phyloP scores from a whole-genome alignment of 2,113 vertebrate genomes.

The Antechinus stuartii region DNA sequence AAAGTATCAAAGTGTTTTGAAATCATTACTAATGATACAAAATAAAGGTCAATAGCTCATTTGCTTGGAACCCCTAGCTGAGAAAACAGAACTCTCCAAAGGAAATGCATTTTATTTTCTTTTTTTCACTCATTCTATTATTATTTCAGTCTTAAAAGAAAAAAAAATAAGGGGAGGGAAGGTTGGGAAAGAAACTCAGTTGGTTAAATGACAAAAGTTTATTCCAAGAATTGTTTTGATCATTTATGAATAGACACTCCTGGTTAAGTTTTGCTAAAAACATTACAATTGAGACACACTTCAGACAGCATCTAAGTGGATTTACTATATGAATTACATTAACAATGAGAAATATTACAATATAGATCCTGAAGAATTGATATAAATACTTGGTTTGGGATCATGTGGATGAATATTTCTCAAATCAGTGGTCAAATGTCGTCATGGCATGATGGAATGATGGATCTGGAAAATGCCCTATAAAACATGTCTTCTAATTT shows the following conservation, averaged over 20 bases:
- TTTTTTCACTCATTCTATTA: constrained; percentile 14
- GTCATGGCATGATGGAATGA: constrained; percentile 17
- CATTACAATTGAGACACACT: background rate
- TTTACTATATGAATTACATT: background rate
- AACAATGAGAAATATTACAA: constrained; percentile 1
- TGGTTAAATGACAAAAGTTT: constrained; percentile 2
- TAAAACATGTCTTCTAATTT: background rate
- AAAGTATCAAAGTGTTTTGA: constrained; percentile 23
- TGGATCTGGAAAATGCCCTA: background rate
- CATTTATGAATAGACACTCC: background rate
- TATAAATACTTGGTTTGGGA: background rate
- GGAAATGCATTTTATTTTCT: background rate
- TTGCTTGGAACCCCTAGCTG: background rate
- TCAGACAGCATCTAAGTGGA: background rate
- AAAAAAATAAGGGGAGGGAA: background rate
- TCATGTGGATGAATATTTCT: constrained; percentile 19
- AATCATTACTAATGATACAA: background rate
- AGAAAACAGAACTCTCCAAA: constrained; percentile 30
- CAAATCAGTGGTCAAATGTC: constrained; percentile 10
- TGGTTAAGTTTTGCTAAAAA: background rate
- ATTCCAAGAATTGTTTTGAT: background rate
- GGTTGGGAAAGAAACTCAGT: constrained; percentile 23
- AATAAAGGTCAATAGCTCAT: background rate
- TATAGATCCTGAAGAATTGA: constrained; percentile 11
- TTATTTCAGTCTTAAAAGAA: constrained; percentile 20